Conservation (phyloP, 2,797 vertebrate genomes). For the Eremophila alpestris region DNA sequence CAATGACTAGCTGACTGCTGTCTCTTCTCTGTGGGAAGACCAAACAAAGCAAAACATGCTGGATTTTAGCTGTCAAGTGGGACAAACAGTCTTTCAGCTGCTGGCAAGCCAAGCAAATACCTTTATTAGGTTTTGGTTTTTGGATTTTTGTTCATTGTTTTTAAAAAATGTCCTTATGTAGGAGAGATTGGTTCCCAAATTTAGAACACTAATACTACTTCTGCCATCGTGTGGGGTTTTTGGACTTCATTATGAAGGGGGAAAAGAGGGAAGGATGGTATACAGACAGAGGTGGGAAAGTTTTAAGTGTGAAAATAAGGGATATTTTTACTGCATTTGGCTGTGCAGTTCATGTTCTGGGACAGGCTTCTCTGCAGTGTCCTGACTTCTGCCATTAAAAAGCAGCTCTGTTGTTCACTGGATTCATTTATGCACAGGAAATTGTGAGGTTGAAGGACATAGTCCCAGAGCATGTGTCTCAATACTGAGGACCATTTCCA, state of each 20-base stretch:
- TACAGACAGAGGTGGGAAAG: background rate
- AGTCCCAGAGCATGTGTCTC: background rate
- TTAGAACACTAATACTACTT: background rate
- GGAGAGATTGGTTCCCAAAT: background rate
- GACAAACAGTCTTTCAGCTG: background rate
- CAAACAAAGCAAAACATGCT: background rate
- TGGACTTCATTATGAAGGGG: background rate
- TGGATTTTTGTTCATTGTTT: background rate
- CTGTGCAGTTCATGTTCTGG: background rate
- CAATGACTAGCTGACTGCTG: background rate
- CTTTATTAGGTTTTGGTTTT: accelerated
- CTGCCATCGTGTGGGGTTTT: accelerated
- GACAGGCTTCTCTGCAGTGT: background rate
- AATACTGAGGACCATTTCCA: background rate
- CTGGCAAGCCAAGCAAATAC: background rate
- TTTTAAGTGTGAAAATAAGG: background rate
- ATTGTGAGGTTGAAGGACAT: background rate
- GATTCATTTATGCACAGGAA: background rate
- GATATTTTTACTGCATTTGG: background rate
- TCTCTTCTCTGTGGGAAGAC: background rate
- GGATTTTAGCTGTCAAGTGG: background rate
- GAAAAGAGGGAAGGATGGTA: background rate
- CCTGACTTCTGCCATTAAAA: background rate
- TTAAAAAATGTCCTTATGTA: background rate
- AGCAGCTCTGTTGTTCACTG: background rate